Evolutionary conservation across 2,888 invertebrate genomes (phyloP).

Genomic region (Hedya salicella): DNA sequence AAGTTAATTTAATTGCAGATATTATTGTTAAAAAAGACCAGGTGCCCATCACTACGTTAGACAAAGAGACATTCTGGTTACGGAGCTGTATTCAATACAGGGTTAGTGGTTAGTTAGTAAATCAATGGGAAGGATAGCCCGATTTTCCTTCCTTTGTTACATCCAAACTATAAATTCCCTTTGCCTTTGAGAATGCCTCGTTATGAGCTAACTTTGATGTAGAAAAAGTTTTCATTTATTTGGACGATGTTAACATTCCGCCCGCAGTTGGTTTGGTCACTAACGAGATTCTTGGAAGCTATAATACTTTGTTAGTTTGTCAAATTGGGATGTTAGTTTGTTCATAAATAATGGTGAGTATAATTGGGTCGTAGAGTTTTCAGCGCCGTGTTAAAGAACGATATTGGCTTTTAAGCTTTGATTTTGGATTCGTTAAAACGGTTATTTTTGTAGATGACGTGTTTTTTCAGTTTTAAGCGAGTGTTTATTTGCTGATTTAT

Average conservation of each 20-base stretch:
- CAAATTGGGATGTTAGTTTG: slow-evolving; percentile 68
- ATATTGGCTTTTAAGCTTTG: slow-evolving; percentile 15
- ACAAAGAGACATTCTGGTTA: slow-evolving; percentile 74
- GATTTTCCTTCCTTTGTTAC: slow-evolving; percentile 69
- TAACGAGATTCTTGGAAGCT: slow-evolving; percentile 77
- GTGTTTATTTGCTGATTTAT: background rate
- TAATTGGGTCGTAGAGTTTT: slow-evolving; percentile 60
- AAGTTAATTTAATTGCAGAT: too few species aligned
- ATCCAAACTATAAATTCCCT: slow-evolving; percentile 41
- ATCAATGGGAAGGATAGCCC: slow-evolving; percentile 73
- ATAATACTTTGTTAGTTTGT: slow-evolving; percentile 70
- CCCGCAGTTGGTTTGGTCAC: slow-evolving; percentile 70
- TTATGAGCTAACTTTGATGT: slow-evolving; percentile 69
- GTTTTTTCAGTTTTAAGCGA: slow-evolving; percentile 8
- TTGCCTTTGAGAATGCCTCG: slow-evolving; percentile 56
- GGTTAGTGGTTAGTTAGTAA: slow-evolving; percentile 56
- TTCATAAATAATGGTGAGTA: slow-evolving; percentile 60
- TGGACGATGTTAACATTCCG: slow-evolving; percentile 72
- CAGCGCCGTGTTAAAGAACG: slow-evolving; percentile 52
- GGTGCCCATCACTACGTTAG: slow-evolving; percentile 52
- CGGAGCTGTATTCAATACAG: slow-evolving; percentile 64
- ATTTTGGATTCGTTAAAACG: slow-evolving; percentile 21
- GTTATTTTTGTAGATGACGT: slow-evolving; percentile 34
- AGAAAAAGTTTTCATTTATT: slow-evolving; percentile 66
- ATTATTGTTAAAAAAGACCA: too few species aligned